Percentiles rank a stretch among this genome's conserved stretches.
Conservation (phyloP, 2,797 vertebrate genomes). For the Simalia tracyae region DNA sequence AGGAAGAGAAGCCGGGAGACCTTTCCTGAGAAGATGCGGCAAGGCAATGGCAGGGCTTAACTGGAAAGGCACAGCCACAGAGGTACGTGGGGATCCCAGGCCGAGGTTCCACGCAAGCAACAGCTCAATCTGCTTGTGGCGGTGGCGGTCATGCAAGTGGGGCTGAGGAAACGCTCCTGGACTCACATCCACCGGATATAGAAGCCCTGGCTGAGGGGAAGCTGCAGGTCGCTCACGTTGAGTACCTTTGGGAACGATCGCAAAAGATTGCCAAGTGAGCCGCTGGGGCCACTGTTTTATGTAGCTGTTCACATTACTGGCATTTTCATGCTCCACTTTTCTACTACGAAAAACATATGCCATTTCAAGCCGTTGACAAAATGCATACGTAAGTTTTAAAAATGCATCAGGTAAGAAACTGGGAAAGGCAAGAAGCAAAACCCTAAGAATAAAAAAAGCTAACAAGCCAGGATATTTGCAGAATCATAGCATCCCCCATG, state of each 20-base stretch:
- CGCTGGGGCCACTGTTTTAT: neutral
- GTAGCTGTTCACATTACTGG: no score
- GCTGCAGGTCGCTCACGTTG: constrained; percentile 72
- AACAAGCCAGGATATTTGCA: neutral
- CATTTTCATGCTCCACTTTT: neutral
- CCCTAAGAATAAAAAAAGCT: neutral
- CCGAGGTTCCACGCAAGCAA: neutral
- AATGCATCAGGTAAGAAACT: neutral
- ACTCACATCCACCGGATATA: constrained; percentile 81
- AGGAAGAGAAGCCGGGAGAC: neutral
- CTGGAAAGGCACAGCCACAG: neutral
- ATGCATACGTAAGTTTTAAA: neutral
- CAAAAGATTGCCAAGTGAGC: neutral
- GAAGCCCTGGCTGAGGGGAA: constrained; percentile 83
- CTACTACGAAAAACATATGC: no score
- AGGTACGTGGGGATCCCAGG: no score
- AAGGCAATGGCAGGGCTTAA: neutral
- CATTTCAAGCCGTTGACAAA: neutral
- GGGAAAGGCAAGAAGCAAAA: neutral
- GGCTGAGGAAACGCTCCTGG: neutral
- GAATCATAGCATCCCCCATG: neutral
- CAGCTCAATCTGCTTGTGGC: fast-evolving
- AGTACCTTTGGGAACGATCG: constrained; percentile 72
- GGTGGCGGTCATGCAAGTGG: fast-evolving
- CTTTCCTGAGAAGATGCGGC: neutral